Conservation (phyloP, 1,140 invertebrate genomes). For the Pseudobourletiella spinata region DNA sequence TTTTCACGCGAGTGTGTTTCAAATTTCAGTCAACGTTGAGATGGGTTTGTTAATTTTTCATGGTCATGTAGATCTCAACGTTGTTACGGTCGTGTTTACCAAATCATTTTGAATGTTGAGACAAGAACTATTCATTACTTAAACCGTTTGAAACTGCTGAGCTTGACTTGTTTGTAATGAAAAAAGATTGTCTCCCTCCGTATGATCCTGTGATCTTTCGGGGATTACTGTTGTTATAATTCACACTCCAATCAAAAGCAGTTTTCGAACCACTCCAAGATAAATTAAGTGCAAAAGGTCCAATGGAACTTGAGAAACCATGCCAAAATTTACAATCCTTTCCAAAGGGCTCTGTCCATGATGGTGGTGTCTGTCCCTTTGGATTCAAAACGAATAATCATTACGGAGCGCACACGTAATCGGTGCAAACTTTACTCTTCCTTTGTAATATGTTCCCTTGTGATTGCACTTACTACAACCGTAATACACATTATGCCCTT, state of each 20-base stretch:
- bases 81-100: no score
- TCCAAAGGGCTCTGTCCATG: neutral
- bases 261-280: constrained; percentile 35
- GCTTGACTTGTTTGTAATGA: no score
- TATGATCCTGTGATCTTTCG: no score
- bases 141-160: no score
- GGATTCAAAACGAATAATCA: constrained; percentile 33
- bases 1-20: no score
- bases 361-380: constrained; percentile 31
- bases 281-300: constrained; percentile 37
- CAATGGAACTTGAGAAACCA: constrained; percentile 34
- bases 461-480: constrained; percentile 1
- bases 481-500: neutral
- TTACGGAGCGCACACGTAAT: constrained; percentile 7
- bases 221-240: no score
- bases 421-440: neutral
- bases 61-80: no score
- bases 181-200: no score
- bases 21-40: no score
- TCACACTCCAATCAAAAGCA: constrained; percentile 16
- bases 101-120: no score
- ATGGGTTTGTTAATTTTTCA: no score
- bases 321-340: constrained; percentile 19
- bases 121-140: no score
- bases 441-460: neutral